Evolutionary conservation across 1,140 invertebrate genomes (phyloP).

Genomic region (Temnothorax curvispinosus): DNA sequence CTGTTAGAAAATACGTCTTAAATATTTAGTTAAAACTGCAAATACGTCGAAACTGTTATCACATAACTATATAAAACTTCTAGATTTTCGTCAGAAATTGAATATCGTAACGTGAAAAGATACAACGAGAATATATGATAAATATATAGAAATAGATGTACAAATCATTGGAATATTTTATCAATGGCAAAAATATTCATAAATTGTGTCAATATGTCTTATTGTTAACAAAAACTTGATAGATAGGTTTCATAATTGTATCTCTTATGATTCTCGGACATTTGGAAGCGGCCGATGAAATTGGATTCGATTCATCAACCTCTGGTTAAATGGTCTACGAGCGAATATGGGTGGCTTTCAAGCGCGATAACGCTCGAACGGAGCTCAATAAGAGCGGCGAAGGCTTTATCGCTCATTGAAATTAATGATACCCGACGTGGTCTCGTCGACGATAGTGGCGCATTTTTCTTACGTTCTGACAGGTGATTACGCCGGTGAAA

Average conservation of each 20-base stretch:
- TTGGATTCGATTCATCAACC: slow-evolving; percentile 60
- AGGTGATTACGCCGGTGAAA: slow-evolving; percentile 56
- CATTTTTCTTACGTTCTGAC: slow-evolving; percentile 56
- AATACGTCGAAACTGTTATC: background rate
- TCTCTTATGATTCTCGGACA: slow-evolving; percentile 33
- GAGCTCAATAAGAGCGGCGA: slow-evolving; percentile 61
- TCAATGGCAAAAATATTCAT: background rate
- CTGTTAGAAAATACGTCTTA: background rate
- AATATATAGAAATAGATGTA: background rate
- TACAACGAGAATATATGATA: background rate
- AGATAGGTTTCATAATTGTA: slow-evolving; percentile 38
- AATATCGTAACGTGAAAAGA: background rate
- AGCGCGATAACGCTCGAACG: slow-evolving; percentile 57
- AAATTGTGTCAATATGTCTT: slow-evolving; percentile 3
- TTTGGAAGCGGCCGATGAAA: slow-evolving; percentile 47
- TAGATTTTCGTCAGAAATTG: background rate
- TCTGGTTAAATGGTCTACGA: slow-evolving; percentile 50
- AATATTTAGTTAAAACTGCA: background rate
- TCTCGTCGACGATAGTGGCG: slow-evolving; percentile 57
- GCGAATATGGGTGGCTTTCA: slow-evolving; percentile 58
- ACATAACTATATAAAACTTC: background rate
- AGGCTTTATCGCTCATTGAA: slow-evolving; percentile 60
- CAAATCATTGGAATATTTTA: background rate
- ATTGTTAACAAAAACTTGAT: slow-evolving; percentile 25
- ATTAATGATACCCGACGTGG: slow-evolving; percentile 60